Percentiles rank a stretch among this genome's conserved stretches.
These are phyloP conservation scores for Cheracebus regulus DNA, from an alignment of 2,797 vertebrate species.

Conservation along the genomic window DNA sequence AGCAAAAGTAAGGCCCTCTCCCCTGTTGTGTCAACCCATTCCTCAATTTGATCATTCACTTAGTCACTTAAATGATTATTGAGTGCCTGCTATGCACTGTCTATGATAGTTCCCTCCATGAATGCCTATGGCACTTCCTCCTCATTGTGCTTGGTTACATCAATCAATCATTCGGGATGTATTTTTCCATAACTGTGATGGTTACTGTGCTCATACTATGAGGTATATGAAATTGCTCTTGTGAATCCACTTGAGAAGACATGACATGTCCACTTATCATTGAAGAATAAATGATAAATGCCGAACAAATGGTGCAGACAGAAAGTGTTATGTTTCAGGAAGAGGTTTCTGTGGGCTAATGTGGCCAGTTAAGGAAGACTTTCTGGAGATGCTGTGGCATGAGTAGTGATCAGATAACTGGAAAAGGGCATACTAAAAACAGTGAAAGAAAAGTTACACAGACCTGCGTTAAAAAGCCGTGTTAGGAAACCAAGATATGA, in stretches of 20 bases:
- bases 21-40: neutral
- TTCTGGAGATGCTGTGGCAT: neutral
- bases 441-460: neutral
- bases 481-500: neutral
- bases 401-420: neutral
- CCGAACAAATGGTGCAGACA: neutral
- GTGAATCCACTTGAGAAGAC: neutral
- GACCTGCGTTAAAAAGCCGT: neutral
- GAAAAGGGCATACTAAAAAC: neutral
- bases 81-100: neutral
- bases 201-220: neutral
- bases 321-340: neutral
- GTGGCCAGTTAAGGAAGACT: neutral
- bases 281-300: neutral
- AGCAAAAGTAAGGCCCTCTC: neutral
- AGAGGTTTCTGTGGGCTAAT: neutral
- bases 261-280: neutral
- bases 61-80: neutral
- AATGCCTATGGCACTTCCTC: neutral
- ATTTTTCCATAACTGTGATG: neutral
- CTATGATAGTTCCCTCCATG: neutral
- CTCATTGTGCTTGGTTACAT: neutral
- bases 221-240: neutral
- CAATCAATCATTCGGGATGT: neutral
- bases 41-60: neutral